Conservation (phyloP, 2,888 invertebrate genomes). For the Diplazon laetatorius region DNA sequence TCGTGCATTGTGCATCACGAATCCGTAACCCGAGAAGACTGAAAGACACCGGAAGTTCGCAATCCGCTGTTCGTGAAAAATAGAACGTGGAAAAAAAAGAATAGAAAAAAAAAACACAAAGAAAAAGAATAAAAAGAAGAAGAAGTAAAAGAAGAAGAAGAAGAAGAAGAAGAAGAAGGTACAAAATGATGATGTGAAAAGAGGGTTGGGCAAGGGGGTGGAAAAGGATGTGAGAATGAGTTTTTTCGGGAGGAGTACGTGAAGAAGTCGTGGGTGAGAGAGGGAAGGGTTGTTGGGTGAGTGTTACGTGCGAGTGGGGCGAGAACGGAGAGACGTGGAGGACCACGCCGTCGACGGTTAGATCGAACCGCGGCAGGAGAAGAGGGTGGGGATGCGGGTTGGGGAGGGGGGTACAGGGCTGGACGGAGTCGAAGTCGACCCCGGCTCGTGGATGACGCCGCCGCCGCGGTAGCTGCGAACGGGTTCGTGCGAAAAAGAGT, state of each 20-base stretch:
- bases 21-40: conserved; percentile 3
- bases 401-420: conserved; percentile 51
- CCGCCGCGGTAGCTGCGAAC: conserved; percentile 52
- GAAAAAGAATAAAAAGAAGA: not conserved
- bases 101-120: not conserved
- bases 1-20: not conserved
- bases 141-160: not conserved
- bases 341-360: conserved; percentile 13
- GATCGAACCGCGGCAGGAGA: conserved; percentile 32
- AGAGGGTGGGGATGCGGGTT: conserved; percentile 57
- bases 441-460: conserved; percentile 68
- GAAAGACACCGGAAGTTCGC: not conserved
- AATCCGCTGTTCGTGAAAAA: not conserved
- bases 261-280: conserved; percentile 40
- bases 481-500: conserved; percentile 54
- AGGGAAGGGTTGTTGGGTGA: conserved; percentile 46
- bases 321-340: conserved; percentile 47
- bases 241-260: conserved; percentile 1
- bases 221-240: not conserved
- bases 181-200: not conserved
- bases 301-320: conserved; percentile 34
- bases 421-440: conserved; percentile 61
- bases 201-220: not conserved
- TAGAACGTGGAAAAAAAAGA: not conserved
- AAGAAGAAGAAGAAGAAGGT: not conserved